Base-by-base conservation (phyloP, 2,113 vertebrate species). In the Grallaria varia region DNA sequence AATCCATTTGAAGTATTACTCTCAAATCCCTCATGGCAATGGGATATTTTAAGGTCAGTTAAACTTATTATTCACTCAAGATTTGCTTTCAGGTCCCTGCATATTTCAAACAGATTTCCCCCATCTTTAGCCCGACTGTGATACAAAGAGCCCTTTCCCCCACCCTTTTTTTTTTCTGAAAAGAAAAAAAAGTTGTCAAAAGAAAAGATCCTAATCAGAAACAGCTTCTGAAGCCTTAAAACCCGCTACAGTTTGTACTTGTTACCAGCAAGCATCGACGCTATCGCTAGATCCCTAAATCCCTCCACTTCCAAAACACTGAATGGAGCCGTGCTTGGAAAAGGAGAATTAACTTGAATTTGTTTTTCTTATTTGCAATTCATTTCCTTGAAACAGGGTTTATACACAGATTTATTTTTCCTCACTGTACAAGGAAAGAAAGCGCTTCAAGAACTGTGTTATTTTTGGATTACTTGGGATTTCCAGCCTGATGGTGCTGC, bases 191-290 rank as follows among this genome's bases (percentile, higher is more conserved):
- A 91, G 80, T 91, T 95, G 94, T 97, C 92, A 94, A 88, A 96
- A 93, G 93, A 83, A 87, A 96, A 95, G 92, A 86, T 96, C 82
- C 94, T 97, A 95, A 97, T 97, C 96, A 97, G 95, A 97, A 97
- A 58, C 97, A 97, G 96, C 93, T 96, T 80, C 92, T 19, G 49
- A 64, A 89, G 86, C 40, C 85, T 69, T 71, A 73, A 84, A 95
- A 85, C 40, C 90, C 3, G 5, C 90, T 81, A 22, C 67, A 66
- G 87, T 96, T 94, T 89, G 90, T 89, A 71, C 64, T 73, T 63
- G 92, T 74, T 82, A 94, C 95, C 72, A 62, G 42, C 81, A 92
- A 91, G 78, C 91, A 80, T 8, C 8, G 71, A 73, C 24, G 14
- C 71, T 84, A 49, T 79, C 91, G 79, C 25, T 89, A 39, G 40